Evolutionary conservation across 2,888 invertebrate genomes (phyloP), one percentile per base, ranked within the genome.

Genomic region (Entomobrya multifasciata): DNA sequence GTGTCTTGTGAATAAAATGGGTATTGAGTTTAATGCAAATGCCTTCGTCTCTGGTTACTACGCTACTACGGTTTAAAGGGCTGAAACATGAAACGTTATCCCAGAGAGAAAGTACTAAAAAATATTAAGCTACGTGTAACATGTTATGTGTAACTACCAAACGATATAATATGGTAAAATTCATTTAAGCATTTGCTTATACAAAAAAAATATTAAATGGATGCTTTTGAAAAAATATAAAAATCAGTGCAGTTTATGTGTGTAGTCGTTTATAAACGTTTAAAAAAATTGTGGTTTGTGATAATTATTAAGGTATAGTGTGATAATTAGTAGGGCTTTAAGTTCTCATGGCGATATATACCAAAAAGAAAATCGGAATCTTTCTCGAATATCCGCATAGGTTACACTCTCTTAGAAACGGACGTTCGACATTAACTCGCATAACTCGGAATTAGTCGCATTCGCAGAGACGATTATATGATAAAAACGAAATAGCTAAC

Each of bases 11-110:
- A 74, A 65, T 30, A 78, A n/a, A 25, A 20, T 44, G 67, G 67
- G 27, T 22, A 82, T 49, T 17, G 81, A 82, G 72, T 82, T 82
- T 82, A 72, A 72, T 60, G 27, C 44, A 82, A 36, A 72, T 72
- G 81, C 81, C 81, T 82, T 82, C 30, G 65, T 47, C 47, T 47
- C 36, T 30, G 17, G 17, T 20, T 30, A 27, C n/a, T n/a, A n/a
- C n/a, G n/a, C n/a, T n/a, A n/a, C n/a, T n/a, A n/a, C n/a, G n/a
- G n/a, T n/a, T n/a, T n/a, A 52, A 20, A 47, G 79, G 49, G 17
- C 20, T 13, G 4, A 41, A 41, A 67, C 20, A 41, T 13, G 4
- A 41, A 41, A 67, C 20, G 17, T 25, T 17, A 67, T 22, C 13
- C 13, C 22, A 27, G 10, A 47, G 27, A 36, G 13, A 70, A 41